Base-by-base conservation (phyloP, 2,797 vertebrate species). In the Chaenodraco wilsoni region DNA sequence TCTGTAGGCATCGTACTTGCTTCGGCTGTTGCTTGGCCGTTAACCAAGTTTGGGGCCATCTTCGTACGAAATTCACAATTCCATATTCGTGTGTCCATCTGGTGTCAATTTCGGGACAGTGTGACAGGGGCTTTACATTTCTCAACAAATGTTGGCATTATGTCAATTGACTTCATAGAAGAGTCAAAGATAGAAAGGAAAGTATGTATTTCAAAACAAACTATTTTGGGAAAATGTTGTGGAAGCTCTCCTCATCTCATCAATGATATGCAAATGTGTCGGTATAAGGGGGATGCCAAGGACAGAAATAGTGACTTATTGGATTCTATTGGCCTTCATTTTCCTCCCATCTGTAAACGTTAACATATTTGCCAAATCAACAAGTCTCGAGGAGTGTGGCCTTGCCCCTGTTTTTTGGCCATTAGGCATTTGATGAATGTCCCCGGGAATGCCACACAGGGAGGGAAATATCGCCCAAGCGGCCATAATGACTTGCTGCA, bases 341-440 rank as follows among this genome's bases (percentile, higher is more conserved):
- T 82, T 78, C 45, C 54, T 69, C 84, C 88, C 87, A 87, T 91
- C 86, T 91, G 88, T 63, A 82, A 67, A 69, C 60, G 23, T 59
- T 65, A 81, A 50, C 52, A 31, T 17, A 65, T 81, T 85, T 63
- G 84, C 88, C 72, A 80, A 72, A 86, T 72, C 40, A 50, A 64
- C 43, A 64, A 81, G 59, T 73, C 78, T 83, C 21, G 8, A 84
- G 76, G 58, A 83, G 65, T 59, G 78, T 65, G 72, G 71, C 74
- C 78, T 76, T 74, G 81, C 65, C 71, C 55, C 69, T 67, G 79
- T 78, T 88, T 88, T 88, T 84, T 27, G 85, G 85, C 87, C 83
- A 90, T 90, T 91, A 92, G 74, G 76, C 78, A 61, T 69, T 84
- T 89, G 87, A 89, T 91, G 80, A 86, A 90, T 86, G 84, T 85